Evolutionary conservation across 1,140 invertebrate species (phyloP).

Genomic region (Drosophila lacertosa): DNA sequence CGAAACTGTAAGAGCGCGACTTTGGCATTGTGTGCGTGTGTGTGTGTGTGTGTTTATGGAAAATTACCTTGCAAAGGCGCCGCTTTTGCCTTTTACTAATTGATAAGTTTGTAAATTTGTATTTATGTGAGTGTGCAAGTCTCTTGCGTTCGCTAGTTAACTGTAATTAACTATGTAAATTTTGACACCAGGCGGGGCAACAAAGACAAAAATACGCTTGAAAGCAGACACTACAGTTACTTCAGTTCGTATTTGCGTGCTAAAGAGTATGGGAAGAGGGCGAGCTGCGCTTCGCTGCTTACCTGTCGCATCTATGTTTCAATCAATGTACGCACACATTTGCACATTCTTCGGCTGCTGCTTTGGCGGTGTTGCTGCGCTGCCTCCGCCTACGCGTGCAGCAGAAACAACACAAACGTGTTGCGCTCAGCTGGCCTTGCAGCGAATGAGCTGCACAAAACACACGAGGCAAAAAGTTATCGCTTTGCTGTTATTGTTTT

Average conservation of each 20-base stretch:
- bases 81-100: conserved; percentile 56
- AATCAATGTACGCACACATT: conserved; percentile 29
- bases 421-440: conserved; percentile 73
- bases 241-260: conserved; percentile 4
- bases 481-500: conserved; percentile 32
- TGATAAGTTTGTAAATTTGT: conserved; percentile 55
- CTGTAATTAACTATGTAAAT: conserved; percentile 69
- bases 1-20: conserved; percentile 29
- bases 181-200: conserved; percentile 36
- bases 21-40: conserved; percentile 14
- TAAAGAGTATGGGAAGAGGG: neutral
- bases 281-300: conserved; percentile 12
- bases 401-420: conserved; percentile 66
- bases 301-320: conserved; percentile 49
- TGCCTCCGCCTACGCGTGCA: conserved; percentile 53
- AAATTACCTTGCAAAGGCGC: conserved; percentile 70
- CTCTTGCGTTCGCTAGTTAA: conserved; percentile 17
- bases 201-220: conserved; percentile 11
- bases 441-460: conserved; percentile 69
- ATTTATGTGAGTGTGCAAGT: conserved; percentile 33
- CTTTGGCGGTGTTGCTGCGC: neutral
- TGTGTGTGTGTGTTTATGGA: conserved; percentile 30
- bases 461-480: conserved; percentile 50
- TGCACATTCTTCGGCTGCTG: conserved; percentile 9
- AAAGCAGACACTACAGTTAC: conserved; percentile 1